Evolutionary conservation across 2,113 vertebrate genomes (phyloP).

Genomic region (Emberiza fucata): DNA sequence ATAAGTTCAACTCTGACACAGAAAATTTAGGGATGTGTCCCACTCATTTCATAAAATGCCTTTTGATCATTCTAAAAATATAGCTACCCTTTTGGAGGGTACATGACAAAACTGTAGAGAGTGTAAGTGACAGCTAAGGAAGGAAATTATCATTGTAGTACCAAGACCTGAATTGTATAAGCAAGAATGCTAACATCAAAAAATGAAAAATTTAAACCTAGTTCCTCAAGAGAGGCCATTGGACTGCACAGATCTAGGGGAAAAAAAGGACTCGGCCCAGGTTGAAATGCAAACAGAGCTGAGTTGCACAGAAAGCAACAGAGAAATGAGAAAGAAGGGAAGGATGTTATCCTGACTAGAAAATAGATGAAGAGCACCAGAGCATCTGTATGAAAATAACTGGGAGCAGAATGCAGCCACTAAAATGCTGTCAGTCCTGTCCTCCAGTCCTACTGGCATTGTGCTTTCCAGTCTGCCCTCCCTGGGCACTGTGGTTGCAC

Average conservation of each 20-base stretch:
- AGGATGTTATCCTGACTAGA: background rate
- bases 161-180: background rate
- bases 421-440: background rate
- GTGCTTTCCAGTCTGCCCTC: background rate
- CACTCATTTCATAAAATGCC: background rate
- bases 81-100: background rate
- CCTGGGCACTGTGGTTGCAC: background rate
- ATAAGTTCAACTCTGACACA: background rate
- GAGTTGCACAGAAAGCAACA: background rate
- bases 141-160: background rate
- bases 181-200: background rate
- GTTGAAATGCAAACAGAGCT: background rate
- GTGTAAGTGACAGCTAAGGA: background rate
- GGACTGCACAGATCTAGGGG: background rate
- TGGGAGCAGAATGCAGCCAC: background rate
- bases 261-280: background rate
- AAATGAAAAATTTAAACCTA: background rate
- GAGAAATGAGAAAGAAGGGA: background rate
- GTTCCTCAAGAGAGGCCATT: background rate
- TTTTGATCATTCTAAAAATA: constrained; percentile 14
- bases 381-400: background rate
- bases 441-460: accelerated
- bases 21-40: background rate
- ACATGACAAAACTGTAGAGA: background rate
- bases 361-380: background rate